Conservation (phyloP, 2,113 vertebrate genomes). For the Nyctibius bracteatus region DNA sequence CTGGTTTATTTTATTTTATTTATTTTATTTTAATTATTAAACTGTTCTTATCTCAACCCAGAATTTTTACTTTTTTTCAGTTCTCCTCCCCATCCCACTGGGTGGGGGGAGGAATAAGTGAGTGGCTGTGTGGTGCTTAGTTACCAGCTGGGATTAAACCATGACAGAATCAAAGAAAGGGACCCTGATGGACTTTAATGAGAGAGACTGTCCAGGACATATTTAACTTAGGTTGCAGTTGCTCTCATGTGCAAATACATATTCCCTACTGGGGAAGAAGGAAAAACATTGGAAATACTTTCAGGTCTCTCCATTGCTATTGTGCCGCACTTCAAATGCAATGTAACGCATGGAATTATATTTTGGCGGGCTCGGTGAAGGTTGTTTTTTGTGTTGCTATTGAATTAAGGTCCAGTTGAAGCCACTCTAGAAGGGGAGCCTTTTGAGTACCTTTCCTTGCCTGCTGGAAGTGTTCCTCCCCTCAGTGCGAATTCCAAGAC, state of each 20-base stretch:
- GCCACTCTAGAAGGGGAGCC: rapidly evolving
- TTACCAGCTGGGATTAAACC: neutral
- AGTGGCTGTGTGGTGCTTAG: neutral
- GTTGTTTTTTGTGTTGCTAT: neutral
- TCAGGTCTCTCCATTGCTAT: neutral
- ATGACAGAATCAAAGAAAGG: conserved; percentile 25
- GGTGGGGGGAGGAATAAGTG: rapidly evolving
- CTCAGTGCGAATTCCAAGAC: neutral
- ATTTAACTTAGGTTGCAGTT: neutral
- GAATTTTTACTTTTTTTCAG: too few relatives aligned
- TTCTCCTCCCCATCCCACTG: too few relatives aligned
- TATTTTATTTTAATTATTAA: neutral
- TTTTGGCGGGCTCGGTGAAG: neutral
- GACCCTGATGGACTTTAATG: neutral
- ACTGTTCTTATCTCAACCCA: neutral
- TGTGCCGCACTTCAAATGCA: neutral
- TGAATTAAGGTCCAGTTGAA: neutral
- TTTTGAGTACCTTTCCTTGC: neutral
- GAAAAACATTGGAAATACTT: neutral
- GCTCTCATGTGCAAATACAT: conserved; percentile 6
- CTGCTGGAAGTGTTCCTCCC: neutral
- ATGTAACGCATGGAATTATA: neutral
- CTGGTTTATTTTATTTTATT: neutral
- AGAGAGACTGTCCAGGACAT: neutral
- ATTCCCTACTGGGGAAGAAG: neutral